Evolutionary conservation across 2,888 invertebrate genomes (phyloP), one percentile per base, ranked within the genome.

Genomic region (Chironomus tentans): DNA sequence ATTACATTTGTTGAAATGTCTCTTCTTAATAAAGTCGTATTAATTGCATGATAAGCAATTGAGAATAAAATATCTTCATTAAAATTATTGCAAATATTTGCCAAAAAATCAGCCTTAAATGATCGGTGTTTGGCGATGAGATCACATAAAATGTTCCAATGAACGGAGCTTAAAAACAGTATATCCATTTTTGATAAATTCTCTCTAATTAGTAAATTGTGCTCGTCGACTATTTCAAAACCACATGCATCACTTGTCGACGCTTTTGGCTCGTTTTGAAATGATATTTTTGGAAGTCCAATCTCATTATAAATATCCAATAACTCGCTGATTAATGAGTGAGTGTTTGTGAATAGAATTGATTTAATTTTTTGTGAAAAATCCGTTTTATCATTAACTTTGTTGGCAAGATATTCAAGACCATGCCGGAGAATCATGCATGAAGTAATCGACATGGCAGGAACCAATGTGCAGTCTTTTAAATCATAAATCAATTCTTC

Each of bases 401-500:
- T 82, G 68, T 83, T 82, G 15, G 82, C 83, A 61, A 83, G 79
- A 78, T 81, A 81, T 69, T 82, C 81, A 22, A 80, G 13, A 10
- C 65, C 65, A 24, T 13, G 13, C 3, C 65, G 12, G 61, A 84
- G 81, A 46, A 84, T 80, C 80, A 82, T 82, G 77, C 83, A 83
- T 3, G 82, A 80, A 21, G 80, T 80, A n/a, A 81, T 80, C 48
- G 82, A 81, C 22, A 84, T 76, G 47, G 80, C 81, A 4, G 83
- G 82, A 65, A 82, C 80, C 71, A 78, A 78, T 48, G 82, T 76
- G 22, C 84, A 78, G 50, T 83, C 82, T 77, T 82, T 81, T 78
- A 84, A 79, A 77, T 83, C 80, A 12, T 80, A 78, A 15, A 84
- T 82, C 77, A 83, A 82, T 77, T 83, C 82, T 24, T 81, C 81